These are phyloP conservation scores for Apocheima hispidaria DNA, from an alignment of 2,888 invertebrate genomes.

Conservation along the genomic window DNA sequence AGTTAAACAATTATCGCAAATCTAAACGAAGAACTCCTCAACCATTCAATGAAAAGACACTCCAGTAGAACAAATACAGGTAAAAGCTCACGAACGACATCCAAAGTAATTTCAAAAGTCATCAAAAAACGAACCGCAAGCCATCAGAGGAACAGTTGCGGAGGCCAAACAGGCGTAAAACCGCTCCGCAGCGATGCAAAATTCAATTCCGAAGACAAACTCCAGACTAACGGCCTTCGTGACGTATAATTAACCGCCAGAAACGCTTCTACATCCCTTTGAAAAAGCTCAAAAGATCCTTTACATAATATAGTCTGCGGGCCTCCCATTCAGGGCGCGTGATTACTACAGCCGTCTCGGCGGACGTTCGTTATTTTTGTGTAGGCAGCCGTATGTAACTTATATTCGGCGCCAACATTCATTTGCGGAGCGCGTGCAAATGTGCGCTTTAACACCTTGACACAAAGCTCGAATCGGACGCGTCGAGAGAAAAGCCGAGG, in stretches of 20 bases:
- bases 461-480: slow-evolving; percentile 37
- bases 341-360: slow-evolving; percentile 73
- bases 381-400: slow-evolving; percentile 82
- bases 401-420: slow-evolving; percentile 58
- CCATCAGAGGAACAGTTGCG: slow-evolving; percentile 46
- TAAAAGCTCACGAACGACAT: slow-evolving; percentile 29
- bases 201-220: slow-evolving; percentile 59
- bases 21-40: not conserved
- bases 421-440: slow-evolving; percentile 49
- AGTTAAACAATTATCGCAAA: not conserved
- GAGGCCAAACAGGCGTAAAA: slow-evolving; percentile 53
- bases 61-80: slow-evolving; percentile 34
- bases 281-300: slow-evolving; percentile 76
- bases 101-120: slow-evolving; percentile 41
- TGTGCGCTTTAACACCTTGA: slow-evolving; percentile 47
- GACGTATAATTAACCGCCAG: slow-evolving; percentile 75
- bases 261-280: slow-evolving; percentile 72
- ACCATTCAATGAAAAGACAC: slow-evolving; percentile 16
- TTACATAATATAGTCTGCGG: slow-evolving; percentile 76
- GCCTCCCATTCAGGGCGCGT: slow-evolving; percentile 72
- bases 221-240: slow-evolving; percentile 58
- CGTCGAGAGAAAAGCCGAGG: slow-evolving; percentile 34
- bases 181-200: slow-evolving; percentile 54
- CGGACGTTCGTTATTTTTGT: slow-evolving; percentile 84
- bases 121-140: slow-evolving; percentile 52